Conservation (phyloP, 2,888 invertebrate genomes). For the Mesochorus sp. region DNA sequence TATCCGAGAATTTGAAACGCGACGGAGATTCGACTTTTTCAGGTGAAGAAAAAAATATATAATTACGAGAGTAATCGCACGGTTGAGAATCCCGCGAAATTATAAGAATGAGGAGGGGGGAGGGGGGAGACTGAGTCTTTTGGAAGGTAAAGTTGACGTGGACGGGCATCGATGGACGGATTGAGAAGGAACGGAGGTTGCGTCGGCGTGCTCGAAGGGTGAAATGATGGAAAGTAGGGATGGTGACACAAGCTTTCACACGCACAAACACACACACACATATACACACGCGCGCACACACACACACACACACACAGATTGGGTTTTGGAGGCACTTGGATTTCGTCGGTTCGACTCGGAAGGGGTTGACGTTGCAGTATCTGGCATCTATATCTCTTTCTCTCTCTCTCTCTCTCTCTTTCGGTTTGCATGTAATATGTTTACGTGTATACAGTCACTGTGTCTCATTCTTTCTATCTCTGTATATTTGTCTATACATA, state of each 20-base stretch:
- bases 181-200: conserved; percentile 55
- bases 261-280: neutral
- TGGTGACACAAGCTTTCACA: conserved; percentile 48
- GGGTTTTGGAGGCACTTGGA: conserved; percentile 56
- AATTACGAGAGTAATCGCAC: conserved; percentile 41
- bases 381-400: conserved; percentile 61
- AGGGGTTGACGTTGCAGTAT: conserved; percentile 78
- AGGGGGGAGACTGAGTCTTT: conserved; percentile 61
- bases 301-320: conserved; percentile 14
- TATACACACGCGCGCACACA: neutral
- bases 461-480: conserved; percentile 54
- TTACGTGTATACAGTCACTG: conserved; percentile 25
- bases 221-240: conserved; percentile 60
- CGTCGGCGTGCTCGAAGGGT: conserved; percentile 54
- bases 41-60: conserved; percentile 47
- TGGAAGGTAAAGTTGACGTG: conserved; percentile 67
- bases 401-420: conserved; percentile 55
- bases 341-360: conserved; percentile 74
- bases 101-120: conserved; percentile 56
- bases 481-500: neutral
- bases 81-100: conserved; percentile 63
- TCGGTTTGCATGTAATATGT: conserved; percentile 44
- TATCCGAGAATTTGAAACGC: conserved; percentile 2
- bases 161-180: conserved; percentile 51
- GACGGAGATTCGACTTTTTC: conserved; percentile 69